Percentiles rank a stretch among this genome's conserved stretches.
Conservation (phyloP, 2,113 vertebrate species). For the Eurystomus gularis region DNA sequence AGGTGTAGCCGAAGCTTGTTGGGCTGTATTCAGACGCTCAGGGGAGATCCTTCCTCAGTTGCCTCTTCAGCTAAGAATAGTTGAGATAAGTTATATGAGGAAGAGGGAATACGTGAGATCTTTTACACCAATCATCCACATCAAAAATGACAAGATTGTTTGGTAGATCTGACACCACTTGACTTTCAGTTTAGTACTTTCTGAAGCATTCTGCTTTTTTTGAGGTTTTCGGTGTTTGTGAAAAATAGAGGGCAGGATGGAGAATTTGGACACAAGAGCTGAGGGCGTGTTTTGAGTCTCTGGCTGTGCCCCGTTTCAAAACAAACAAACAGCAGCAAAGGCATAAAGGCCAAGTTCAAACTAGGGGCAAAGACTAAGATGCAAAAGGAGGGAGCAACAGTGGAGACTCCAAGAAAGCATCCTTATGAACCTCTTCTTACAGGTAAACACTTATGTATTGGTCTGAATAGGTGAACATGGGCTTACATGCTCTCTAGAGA, state of each 20-base stretch:
- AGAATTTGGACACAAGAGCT: background rate
- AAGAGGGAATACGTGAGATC: background rate
- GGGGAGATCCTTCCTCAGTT: background rate
- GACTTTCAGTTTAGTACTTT: background rate
- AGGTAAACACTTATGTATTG: background rate
- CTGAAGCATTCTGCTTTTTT: background rate
- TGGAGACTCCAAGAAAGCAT: background rate
- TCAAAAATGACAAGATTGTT: background rate
- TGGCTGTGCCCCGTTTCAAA: background rate
- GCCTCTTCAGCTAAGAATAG: background rate
- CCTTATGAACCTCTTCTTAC: background rate
- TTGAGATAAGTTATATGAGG: background rate
- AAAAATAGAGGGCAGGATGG: background rate
- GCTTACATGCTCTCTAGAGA: background rate
- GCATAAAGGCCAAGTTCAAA: background rate
- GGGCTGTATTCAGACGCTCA: background rate
- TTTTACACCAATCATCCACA: background rate
- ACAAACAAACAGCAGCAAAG: background rate
- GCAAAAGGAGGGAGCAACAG: background rate
- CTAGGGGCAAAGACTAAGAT: background rate
- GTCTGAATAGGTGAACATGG: background rate
- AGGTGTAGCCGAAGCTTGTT: background rate
- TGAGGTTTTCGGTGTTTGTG: background rate
- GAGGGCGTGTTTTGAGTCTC: background rate
- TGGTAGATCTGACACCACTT: background rate